A percentile compares a stretch with the other conserved stretches of the same genome.
These are phyloP conservation scores for Jaculus jaculus DNA, from an alignment of 2,113 vertebrate species.

Conservation along the genomic window DNA sequence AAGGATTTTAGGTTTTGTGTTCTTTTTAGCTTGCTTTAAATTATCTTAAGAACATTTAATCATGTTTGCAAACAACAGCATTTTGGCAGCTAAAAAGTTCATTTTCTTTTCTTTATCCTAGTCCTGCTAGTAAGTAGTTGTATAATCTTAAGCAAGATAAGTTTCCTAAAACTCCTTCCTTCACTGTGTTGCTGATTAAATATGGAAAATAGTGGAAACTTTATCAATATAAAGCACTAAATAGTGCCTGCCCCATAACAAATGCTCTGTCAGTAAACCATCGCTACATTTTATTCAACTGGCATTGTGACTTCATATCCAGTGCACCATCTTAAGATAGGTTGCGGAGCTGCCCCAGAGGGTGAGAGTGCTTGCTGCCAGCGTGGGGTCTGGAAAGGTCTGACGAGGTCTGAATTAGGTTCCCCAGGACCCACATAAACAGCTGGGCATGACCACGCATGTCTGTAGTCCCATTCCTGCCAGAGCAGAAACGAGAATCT, in stretches of 20 bases:
- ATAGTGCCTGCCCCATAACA: not conserved
- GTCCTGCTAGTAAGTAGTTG: not conserved
- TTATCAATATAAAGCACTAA: not conserved
- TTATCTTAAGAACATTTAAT: not conserved
- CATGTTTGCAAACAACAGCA: not conserved
- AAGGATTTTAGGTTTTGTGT: not conserved
- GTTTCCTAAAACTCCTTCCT: not conserved
- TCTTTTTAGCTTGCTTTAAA: not conserved
- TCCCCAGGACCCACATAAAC: too few species aligned
- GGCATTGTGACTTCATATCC: not conserved
- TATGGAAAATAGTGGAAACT: not conserved
- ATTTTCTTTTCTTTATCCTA: not conserved
- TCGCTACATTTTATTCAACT: not conserved
- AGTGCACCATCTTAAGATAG: not conserved
- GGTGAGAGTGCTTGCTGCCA: too few species aligned
- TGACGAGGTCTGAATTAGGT: too few species aligned
- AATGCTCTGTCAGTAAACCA: not conserved
- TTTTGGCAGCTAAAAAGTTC: constrained; percentile 6
- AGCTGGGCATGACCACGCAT: too few species aligned
- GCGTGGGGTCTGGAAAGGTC: too few species aligned
- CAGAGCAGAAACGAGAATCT: too few species aligned
- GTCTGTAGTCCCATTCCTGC: too few species aligned
- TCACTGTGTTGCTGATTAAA: not conserved
- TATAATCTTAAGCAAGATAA: not conserved
- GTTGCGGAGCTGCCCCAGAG: not conserved